phyloP scores from a whole-genome alignment of 2,113 vertebrate species.

The Ceratotherium simum region DNA sequence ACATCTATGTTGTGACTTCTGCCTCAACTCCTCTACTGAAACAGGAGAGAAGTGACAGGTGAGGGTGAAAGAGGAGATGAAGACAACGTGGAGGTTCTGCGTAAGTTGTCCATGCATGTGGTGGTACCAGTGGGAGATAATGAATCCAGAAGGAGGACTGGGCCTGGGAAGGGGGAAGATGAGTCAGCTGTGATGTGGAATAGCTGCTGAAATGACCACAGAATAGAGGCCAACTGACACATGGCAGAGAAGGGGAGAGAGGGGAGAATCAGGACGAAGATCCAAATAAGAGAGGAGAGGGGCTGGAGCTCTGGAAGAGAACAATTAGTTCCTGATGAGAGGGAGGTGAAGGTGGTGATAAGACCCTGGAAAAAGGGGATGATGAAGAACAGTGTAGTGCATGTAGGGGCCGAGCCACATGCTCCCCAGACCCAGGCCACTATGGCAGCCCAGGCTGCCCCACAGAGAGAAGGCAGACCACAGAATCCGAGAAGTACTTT shows the following conservation, averaged over 20 bases:
- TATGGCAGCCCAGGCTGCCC: neutral
- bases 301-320: neutral
- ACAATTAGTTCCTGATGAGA: neutral
- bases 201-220: neutral
- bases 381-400: neutral
- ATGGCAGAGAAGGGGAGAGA: neutral
- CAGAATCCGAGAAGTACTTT: neutral
- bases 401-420: neutral
- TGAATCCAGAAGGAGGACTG: neutral
- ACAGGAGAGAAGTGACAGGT: neutral
- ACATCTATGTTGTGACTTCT: neutral
- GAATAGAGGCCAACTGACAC: neutral
- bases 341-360: neutral
- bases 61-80: neutral
- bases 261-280: neutral
- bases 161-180: neutral
- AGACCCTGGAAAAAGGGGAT: neutral
- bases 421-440: neutral
- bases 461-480: neutral
- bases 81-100: neutral
- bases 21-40: neutral
- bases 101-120: neutral
- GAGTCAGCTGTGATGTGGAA: neutral
- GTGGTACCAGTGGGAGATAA: neutral
- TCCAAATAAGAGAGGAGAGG: neutral